Percentiles rank a stretch among this genome's conserved stretches.
These are phyloP conservation scores for Okamejei kenojei DNA, from an alignment of 2,797 vertebrate species.

Conservation along the genomic window DNA sequence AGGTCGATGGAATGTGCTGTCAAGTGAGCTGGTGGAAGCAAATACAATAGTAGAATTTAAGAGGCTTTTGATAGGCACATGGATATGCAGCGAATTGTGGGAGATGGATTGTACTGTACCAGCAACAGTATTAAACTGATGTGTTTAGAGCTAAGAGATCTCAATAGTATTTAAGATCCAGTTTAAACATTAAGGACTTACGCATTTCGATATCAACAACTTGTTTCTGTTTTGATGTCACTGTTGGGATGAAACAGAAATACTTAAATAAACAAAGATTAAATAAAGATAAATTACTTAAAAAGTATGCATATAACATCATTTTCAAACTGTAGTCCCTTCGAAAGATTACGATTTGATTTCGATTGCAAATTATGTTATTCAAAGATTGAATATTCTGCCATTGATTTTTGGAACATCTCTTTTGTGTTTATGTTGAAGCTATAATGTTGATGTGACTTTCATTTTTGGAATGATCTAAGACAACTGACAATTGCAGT, in stretches of 20 bases:
- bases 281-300: background rate
- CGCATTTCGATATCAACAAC: slow-evolving; percentile 7
- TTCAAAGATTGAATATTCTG: background rate
- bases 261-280: background rate
- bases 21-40: too few relatives aligned
- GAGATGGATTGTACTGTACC: too few relatives aligned
- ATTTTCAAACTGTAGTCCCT: background rate
- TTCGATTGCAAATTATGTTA: background rate
- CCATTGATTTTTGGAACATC: background rate
- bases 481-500: background rate
- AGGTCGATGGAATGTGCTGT: too few relatives aligned
- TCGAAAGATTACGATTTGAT: background rate
- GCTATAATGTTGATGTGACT: background rate
- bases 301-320: background rate
- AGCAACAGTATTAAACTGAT: background rate
- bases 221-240: background rate
- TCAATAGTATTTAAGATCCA: background rate
- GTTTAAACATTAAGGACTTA: background rate
- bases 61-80: too few relatives aligned
- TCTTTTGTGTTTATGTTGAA: background rate
- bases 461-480: background rate
- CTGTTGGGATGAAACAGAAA: slow-evolving; percentile 2
- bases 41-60: too few relatives aligned
- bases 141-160: background rate
- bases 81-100: too few relatives aligned